Conservation (phyloP, 1,140 invertebrate genomes). For the Spodoptera litura region DNA sequence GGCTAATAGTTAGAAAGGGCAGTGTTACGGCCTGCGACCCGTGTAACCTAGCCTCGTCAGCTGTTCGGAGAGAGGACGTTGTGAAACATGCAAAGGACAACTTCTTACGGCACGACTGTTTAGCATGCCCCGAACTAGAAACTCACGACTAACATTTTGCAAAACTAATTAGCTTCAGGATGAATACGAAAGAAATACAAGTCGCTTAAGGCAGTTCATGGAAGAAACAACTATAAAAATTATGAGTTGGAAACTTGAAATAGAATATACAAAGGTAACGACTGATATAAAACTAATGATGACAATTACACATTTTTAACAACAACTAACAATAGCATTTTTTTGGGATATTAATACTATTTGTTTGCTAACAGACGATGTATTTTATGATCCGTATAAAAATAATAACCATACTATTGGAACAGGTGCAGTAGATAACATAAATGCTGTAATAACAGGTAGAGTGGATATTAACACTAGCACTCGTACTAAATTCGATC, state of each 20-base stretch:
- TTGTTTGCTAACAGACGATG: no score
- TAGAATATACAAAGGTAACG: no score
- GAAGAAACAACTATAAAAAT: not conserved
- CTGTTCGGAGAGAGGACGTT: constrained; percentile 53
- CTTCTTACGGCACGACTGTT: constrained; percentile 30
- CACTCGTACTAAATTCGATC: constrained; percentile 42
- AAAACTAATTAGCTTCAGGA: constrained; percentile 27
- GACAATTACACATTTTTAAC: no score
- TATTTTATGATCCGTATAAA: not conserved
- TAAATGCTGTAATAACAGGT: constrained; percentile 31
- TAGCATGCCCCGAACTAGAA: constrained; percentile 19
- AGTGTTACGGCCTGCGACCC: constrained; percentile 50
- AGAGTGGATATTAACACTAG: constrained; percentile 5
- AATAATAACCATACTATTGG: not conserved
- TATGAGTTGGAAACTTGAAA: no score
- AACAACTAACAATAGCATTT: no score
- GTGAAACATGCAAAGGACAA: constrained; percentile 38
- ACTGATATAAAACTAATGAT: no score
- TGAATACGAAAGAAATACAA: not conserved
- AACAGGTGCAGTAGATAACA: constrained; percentile 42
- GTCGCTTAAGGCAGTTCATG: not conserved
- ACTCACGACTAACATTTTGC: constrained; percentile 31
- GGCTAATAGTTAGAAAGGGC: constrained; percentile 52
- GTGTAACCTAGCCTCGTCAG: constrained; percentile 47
- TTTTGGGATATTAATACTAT: no score